Evolutionary conservation across 2,888 invertebrate species (phyloP).

Genomic region (Mythimna lalbum): DNA sequence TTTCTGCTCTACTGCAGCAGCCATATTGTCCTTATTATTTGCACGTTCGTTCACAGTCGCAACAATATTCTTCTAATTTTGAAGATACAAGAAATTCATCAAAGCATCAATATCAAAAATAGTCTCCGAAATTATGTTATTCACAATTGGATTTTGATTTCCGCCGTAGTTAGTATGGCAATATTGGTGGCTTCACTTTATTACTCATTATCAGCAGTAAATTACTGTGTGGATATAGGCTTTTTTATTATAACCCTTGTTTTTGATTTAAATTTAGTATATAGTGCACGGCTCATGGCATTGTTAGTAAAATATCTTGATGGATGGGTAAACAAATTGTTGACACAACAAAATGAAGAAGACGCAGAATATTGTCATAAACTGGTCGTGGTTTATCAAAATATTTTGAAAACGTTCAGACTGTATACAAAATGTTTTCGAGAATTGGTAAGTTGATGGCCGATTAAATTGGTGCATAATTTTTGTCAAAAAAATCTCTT

Average conservation of each 20-base stretch:
- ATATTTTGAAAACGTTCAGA: constrained; percentile 1
- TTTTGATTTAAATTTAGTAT: constrained; percentile 13
- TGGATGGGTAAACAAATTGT: background rate
- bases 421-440: background rate
- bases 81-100: background rate
- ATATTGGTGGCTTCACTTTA: background rate
- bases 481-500: background rate
- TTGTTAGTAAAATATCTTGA: constrained; percentile 9
- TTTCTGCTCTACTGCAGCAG: too few species aligned
- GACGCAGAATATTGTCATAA: background rate
- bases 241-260: background rate
- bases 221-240: background rate
- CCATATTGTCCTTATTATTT: too few species aligned
- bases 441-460: constrained; percentile 8
- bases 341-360: background rate
- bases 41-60: background rate
- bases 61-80: background rate
- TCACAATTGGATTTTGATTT: background rate
- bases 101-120: background rate
- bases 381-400: background rate
- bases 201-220: background rate
- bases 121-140: background rate
- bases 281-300: background rate
- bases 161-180: background rate
- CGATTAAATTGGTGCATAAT: background rate